phyloP scores from a whole-genome alignment of 2,113 vertebrate genomes.

The Nymphicus hollandicus region DNA sequence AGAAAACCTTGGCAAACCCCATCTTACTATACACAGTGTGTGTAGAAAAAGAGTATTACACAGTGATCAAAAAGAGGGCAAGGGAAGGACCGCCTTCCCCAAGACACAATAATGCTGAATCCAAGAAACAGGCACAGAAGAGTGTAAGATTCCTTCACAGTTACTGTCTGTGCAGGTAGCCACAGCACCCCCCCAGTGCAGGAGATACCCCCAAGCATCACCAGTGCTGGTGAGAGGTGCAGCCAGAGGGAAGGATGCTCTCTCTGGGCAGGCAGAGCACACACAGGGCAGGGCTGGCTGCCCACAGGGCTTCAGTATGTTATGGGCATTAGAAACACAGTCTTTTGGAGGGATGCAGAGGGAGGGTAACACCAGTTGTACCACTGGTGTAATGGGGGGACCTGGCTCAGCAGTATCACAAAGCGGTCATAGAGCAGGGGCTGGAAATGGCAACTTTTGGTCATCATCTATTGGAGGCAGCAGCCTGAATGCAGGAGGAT shows the following conservation, averaged over 20 bases:
- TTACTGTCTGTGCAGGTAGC: background rate
- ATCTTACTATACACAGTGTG: slow-evolving; percentile 13
- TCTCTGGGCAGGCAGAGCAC: background rate
- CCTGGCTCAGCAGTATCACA: background rate
- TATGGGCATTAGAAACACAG: background rate
- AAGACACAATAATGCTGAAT: slow-evolving; percentile 42
- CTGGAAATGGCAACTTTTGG: rapidly evolving
- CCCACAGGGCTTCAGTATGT: background rate
- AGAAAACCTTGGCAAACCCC: slow-evolving; percentile 28
- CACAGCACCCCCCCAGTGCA: background rate
- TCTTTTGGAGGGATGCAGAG: background rate
- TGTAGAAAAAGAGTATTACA: slow-evolving; percentile 39
- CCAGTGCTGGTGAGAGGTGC: background rate
- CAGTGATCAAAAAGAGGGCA: slow-evolving; percentile 3
- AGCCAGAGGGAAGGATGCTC: background rate
- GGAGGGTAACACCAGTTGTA: rapidly evolving
- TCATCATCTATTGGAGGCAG: background rate
- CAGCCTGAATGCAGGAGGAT: background rate
- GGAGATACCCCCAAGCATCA: background rate
- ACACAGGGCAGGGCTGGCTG: background rate
- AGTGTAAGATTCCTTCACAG: slow-evolving; percentile 51
- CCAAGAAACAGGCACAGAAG: slow-evolving; percentile 57
- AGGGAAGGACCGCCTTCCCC: background rate
- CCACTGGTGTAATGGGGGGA: rapidly evolving
- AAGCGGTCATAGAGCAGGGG: rapidly evolving